Conservation (phyloP, 2,888 invertebrate genomes). For the Himalopsyche tibetana region DNA sequence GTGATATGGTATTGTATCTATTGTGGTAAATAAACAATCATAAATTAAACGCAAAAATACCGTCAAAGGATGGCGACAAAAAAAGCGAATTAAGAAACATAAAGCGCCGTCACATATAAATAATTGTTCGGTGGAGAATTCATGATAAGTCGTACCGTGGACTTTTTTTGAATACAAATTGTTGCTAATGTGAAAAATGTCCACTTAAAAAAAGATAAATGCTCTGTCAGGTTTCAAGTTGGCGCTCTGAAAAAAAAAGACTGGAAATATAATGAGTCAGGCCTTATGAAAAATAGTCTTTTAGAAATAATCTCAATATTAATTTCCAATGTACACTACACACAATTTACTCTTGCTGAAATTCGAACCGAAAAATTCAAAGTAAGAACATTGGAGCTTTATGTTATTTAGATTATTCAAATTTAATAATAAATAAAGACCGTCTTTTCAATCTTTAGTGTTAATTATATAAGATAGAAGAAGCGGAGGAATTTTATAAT, state of each 20-base stretch:
- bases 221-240: conserved; percentile 9
- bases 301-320: background rate
- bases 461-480: too few relatives aligned
- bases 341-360: background rate
- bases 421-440: too few relatives aligned
- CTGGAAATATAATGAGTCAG: background rate
- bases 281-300: background rate
- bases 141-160: background rate
- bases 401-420: too few relatives aligned
- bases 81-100: conserved; percentile 3
- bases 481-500: too few relatives aligned
- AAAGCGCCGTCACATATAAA: background rate
- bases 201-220: conserved; percentile 30
- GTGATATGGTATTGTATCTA: too few relatives aligned
- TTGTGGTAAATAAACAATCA: too few relatives aligned
- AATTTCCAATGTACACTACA: background rate
- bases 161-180: conserved; percentile 28
- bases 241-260: background rate
- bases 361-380: too few relatives aligned
- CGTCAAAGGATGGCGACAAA: background rate
- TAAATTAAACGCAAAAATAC: background rate
- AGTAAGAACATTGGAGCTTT: too few relatives aligned
- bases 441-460: too few relatives aligned
- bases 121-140: conserved; percentile 20
- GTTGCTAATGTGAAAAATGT: conserved; percentile 27